phyloP scores from a whole-genome alignment of 2,888 invertebrate species.

The Cheilosia pagana region DNA sequence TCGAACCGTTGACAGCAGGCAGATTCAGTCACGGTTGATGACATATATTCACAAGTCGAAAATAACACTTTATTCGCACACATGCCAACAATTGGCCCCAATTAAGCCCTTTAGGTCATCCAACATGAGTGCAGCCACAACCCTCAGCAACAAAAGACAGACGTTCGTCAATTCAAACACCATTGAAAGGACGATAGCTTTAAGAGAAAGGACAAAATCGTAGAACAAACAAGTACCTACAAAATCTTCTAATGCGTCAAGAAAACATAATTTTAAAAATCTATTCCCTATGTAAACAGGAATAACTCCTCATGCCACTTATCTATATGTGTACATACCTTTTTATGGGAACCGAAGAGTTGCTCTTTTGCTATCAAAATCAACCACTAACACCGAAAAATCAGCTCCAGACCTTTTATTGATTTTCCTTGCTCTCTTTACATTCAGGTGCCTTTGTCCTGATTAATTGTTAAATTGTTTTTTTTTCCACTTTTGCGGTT shows the following conservation, averaged over 20 bases:
- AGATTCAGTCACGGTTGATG: conserved; percentile 8
- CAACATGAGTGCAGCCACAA: conserved; percentile 19
- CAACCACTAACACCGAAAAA: conserved; percentile 46
- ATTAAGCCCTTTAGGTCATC: conserved; percentile 29
- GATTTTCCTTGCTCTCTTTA: conserved; percentile 58
- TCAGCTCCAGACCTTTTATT: conserved; percentile 53
- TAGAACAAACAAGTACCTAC: conserved; percentile 2
- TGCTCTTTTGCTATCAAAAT: conserved; percentile 30
- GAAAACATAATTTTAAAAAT: conserved; percentile 9
- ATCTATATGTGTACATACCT: conserved; percentile 51
- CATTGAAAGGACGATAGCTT: neutral
- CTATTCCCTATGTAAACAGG: conserved; percentile 1
- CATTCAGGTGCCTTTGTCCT: conserved; percentile 30
- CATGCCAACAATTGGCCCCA: conserved; percentile 49
- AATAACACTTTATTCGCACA: conserved; percentile 9
- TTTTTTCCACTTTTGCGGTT: neutral
- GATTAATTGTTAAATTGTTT: conserved; percentile 1
- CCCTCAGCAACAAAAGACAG: neutral
- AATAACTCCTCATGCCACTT: conserved; percentile 29
- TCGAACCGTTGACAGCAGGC: conserved; percentile 1
- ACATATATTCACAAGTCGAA: neutral
- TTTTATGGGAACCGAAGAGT: conserved; percentile 2
- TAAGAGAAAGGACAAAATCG: neutral
- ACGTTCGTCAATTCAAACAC: conserved; percentile 2
- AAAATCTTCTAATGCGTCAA: conserved; percentile 10